Evolutionary conservation across 1,140 invertebrate genomes (phyloP).

Genomic region (Drosophila virilis): DNA sequence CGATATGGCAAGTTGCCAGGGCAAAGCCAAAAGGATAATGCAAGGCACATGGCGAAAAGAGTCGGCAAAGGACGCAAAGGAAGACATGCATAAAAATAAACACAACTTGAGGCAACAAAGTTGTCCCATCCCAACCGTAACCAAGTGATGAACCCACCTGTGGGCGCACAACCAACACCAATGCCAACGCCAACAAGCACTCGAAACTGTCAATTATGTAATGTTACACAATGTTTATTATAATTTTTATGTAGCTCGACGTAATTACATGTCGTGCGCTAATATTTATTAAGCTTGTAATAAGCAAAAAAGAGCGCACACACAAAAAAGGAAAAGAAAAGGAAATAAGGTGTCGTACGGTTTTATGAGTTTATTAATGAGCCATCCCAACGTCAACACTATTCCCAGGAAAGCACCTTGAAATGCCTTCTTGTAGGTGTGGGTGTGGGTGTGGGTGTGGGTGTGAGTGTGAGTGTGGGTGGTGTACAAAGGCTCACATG

Average conservation of each 20-base stretch:
- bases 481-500: constrained; percentile 40
- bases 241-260: constrained; percentile 63
- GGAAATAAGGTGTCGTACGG: constrained; percentile 46
- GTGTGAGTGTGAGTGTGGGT: neutral
- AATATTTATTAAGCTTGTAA: constrained; percentile 68
- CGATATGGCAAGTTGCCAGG: constrained; percentile 59
- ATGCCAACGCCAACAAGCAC: constrained; percentile 22
- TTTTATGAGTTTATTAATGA: constrained; percentile 72
- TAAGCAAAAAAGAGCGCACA: constrained; percentile 31
- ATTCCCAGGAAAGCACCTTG: constrained; percentile 18
- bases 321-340: neutral
- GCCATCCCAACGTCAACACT: constrained; percentile 15
- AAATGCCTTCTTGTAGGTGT: neutral
- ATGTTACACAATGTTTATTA: constrained; percentile 72
- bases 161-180: neutral
- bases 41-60: constrained; percentile 20
- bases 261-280: constrained; percentile 68
- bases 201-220: constrained; percentile 71
- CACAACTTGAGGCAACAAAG: constrained; percentile 55
- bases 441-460: neutral
- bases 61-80: constrained; percentile 9
- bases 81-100: constrained; percentile 63
- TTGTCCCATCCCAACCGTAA: neutral
- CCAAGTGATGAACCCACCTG: neutral
- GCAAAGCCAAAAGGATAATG: constrained; percentile 49